Evolutionary conservation across 1,140 invertebrate genomes (phyloP).

Genomic region (Anoplolepis gracilipes): DNA sequence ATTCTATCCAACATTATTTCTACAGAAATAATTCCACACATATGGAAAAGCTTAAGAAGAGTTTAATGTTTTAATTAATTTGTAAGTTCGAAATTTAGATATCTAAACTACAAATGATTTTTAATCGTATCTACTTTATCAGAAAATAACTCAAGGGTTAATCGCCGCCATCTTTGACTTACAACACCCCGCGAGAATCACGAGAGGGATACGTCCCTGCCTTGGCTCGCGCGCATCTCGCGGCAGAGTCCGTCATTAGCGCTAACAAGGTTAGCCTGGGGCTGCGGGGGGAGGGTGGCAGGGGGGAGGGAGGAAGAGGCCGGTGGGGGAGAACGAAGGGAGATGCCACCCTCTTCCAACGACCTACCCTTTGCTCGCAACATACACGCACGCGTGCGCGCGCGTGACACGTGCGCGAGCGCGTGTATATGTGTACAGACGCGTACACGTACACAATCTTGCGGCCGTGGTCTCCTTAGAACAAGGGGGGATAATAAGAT

Average conservation of each 20-base stretch:
- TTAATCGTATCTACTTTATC: neutral
- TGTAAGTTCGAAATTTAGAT: neutral
- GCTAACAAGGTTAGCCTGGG: constrained; percentile 84
- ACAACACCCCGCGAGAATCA: constrained; percentile 23
- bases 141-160: constrained; percentile 11
- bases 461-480: constrained; percentile 72
- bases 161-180: constrained; percentile 43
- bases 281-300: constrained; percentile 68
- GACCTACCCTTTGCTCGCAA: constrained; percentile 61
- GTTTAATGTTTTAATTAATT: neutral
- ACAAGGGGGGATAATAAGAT: constrained; percentile 84
- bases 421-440: constrained; percentile 21
- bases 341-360: constrained; percentile 65
- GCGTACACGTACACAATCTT: constrained; percentile 40
- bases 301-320: constrained; percentile 27
- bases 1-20: neutral
- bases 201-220: constrained; percentile 32
- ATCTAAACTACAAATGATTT: neutral
- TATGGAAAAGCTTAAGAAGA: neutral
- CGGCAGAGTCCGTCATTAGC: constrained; percentile 82
- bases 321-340: constrained; percentile 27
- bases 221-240: constrained; percentile 74
- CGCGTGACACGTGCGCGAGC: constrained; percentile 51
- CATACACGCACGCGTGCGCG: constrained; percentile 27
- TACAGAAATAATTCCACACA: neutral